Evolutionary conservation across 2,113 vertebrate species (phyloP).

Genomic region (Seriola dumerili): DNA sequence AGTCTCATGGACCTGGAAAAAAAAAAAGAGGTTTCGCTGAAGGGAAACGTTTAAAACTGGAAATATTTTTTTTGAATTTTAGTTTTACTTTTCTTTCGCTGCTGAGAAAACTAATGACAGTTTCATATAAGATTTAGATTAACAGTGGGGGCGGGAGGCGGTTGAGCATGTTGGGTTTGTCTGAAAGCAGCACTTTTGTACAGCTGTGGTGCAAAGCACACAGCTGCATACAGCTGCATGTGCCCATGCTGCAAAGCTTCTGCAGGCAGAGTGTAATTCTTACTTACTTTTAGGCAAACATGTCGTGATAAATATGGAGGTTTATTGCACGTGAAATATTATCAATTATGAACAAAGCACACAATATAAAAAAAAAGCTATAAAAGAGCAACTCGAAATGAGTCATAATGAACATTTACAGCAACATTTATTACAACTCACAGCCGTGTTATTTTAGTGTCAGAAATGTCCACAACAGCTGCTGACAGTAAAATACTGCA

Average conservation of each 20-base stretch:
- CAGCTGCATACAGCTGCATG: not conserved
- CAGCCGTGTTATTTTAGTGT: not conserved
- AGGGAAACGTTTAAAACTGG: not conserved
- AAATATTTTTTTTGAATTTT: not conserved
- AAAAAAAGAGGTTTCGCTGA: not conserved
- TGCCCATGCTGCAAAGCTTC: not conserved
- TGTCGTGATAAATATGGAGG: not conserved
- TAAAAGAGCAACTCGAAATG: not conserved
- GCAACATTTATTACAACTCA: not conserved
- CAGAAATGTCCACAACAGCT: not conserved
- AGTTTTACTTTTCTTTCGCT: not conserved
- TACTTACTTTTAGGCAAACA: not conserved
- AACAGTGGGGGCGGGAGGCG: not conserved
- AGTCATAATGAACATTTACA: not conserved
- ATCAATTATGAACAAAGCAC: not conserved
- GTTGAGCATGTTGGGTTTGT: not conserved
- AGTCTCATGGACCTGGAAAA: not conserved
- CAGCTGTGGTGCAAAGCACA: not conserved
- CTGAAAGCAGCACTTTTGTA: not conserved
- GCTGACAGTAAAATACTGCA: not conserved
- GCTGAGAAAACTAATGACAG: not conserved
- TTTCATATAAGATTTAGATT: not conserved
- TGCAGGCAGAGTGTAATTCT: not conserved
- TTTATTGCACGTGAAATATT: not conserved
- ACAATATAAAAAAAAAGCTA: not conserved